Base-by-base conservation (phyloP, 2,888 invertebrate species). In the Eugnorisma glareosa region DNA sequence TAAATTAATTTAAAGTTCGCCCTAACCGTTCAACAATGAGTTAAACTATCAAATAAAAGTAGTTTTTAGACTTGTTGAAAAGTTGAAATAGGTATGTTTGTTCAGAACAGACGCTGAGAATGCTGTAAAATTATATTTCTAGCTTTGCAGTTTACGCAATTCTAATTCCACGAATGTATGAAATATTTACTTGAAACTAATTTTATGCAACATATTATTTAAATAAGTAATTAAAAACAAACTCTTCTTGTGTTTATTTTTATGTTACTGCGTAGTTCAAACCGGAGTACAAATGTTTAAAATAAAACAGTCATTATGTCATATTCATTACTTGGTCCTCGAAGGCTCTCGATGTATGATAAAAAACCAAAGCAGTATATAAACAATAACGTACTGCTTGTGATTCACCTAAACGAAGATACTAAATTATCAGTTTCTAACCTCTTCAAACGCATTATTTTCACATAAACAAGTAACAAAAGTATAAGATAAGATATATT, bases 191-290 rank as follows among this genome's bases (percentile, higher is more conserved):
- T 43, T 11, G 31, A 70, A 67, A 67, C 28, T 24, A 31, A 67
- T 24, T 21, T 24, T 5, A 24, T 35, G 37, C 10, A 67, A 51
- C 67, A 28, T 43, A 31, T 15, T 43, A 66, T 72, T 72, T 48
- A 72, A 72, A 72, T 48, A 45, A 63, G 45, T 63, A 18, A 61
- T n/a, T 61, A 61, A 35, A 45, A 45, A 64, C 45, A 48, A 72
- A 37, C 7, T 35, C 1, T 24, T 40, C 28, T 8, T 15, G n/a
- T 45, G 13, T 48, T 37, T 66, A 54, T n/a, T 54, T 51, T 61
- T 7, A 45, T 7, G 7, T 45, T 28, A 48, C 37, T 72, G 48
- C 67, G 28, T 48, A 71, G 45, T 71, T 37, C 15, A 45, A 40
- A 43, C 8, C 24, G 8, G 10, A 5, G 10, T 35, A 5, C 13